Percentiles rank a stretch among this genome's conserved stretches.
These are phyloP conservation scores for Anarsia innoxiella DNA, from an alignment of 2,888 invertebrate genomes.

Conservation along the genomic window DNA sequence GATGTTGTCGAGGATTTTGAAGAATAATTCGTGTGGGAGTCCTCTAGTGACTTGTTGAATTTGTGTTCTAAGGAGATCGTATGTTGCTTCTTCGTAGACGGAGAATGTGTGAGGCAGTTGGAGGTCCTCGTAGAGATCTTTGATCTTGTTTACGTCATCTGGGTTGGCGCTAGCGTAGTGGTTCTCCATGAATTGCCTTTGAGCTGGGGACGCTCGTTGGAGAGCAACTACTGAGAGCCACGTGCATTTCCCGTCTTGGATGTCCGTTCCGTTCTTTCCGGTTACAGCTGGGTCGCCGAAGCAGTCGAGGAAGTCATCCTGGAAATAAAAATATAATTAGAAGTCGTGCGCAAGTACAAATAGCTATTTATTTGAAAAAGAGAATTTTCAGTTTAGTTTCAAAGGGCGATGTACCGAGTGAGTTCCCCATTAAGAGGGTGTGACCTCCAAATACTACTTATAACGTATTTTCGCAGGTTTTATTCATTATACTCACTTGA, in stretches of 20 bases:
- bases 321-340: too few species aligned
- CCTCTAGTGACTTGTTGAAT: conserved; percentile 89
- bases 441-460: too few species aligned
- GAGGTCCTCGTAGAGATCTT: conserved; percentile 84
- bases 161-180: conserved; percentile 83
- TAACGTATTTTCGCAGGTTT: too few species aligned
- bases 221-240: conserved; percentile 95
- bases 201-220: conserved; percentile 82
- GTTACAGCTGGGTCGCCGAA: conserved; percentile 90
- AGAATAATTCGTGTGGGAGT: conserved; percentile 86
- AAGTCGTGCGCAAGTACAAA: too few species aligned
- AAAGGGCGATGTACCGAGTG: too few species aligned
- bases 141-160: conserved; percentile 80
- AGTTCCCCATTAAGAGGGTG: too few species aligned
- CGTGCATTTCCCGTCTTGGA: conserved; percentile 96
- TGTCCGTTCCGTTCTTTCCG: conserved; percentile 94
- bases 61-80: conserved; percentile 86
- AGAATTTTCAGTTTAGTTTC: too few species aligned
- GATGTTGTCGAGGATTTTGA: conserved; percentile 87
- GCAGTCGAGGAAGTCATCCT: conserved; percentile 93
- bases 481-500: conserved; percentile 77
- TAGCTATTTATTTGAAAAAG: too few species aligned
- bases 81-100: conserved; percentile 88
- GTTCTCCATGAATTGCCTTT: conserved; percentile 82
- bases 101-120: conserved; percentile 85